These are phyloP conservation scores for Galemys pyrenaicus DNA, from an alignment of 2,113 vertebrate genomes.

Conservation along the genomic window DNA sequence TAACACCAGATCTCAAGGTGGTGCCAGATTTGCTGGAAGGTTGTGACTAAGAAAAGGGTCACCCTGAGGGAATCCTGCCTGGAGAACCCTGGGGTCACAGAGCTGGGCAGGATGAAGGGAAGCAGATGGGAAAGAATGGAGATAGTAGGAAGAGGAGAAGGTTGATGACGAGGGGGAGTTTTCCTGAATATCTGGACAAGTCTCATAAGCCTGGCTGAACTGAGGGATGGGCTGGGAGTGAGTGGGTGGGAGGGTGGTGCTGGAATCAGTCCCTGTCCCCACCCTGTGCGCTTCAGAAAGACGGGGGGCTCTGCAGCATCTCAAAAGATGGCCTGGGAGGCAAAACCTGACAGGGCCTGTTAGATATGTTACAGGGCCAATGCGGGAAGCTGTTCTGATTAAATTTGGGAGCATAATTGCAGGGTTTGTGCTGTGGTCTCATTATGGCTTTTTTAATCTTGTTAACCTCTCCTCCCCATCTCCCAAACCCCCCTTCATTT, in stretches of 20 bases:
- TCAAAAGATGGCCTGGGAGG: constrained; percentile 58
- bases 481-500: neutral
- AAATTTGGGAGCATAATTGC: constrained; percentile 80
- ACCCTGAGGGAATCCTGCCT: neutral
- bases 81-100: neutral
- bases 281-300: neutral
- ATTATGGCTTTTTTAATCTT: constrained; percentile 83
- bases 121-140: neutral
- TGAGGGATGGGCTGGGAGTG: neutral
- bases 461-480: constrained; percentile 71
- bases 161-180: too few species aligned
- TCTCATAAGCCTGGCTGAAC: neutral
- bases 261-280: neutral
- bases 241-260: neutral
- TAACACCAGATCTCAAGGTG: neutral
- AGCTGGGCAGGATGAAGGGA: neutral
- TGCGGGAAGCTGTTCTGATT: constrained; percentile 77
- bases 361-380: constrained; percentile 61
- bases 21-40: neutral
- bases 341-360: constrained; percentile 63
- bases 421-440: constrained; percentile 80
- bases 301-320: neutral
- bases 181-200: neutral
- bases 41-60: neutral
- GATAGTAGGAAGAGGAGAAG: neutral